Evolutionary conservation across 2,797 vertebrate species (phyloP), one percentile per base, ranked within the genome.

Genomic region (Danio jaintianensis): DNA sequence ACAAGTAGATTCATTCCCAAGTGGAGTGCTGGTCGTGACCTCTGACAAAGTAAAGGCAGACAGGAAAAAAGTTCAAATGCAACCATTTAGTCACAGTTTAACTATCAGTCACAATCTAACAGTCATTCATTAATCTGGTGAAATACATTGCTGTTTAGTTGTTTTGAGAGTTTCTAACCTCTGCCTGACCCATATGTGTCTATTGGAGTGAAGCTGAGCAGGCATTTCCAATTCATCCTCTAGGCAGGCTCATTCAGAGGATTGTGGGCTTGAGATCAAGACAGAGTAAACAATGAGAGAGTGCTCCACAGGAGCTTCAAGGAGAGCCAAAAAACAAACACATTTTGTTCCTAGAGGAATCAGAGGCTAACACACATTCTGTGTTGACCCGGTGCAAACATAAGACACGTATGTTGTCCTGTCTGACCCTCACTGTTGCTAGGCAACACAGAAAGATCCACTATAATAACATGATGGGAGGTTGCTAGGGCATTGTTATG

Each of bases 361-460:
- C 6, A 1, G 48, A 40, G 13, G 47, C 13, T 9, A 43, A 40
- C 67, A 62, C 40, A 71, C 36, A 52, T 45, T 3, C 38, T 55
- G 38, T 79, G 77, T 63, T 79, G 77, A 53, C 58, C 67, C 3
- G 56, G 56, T n/a, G 77, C 58, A 66, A 66, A 83, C 52, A 77
- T 10, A 4, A 76, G 52, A 71, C 82, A 80, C 47, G 12, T 20
- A 20, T 71, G 11, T n/a, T 13, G 18, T 71, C 20, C 59, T 40
- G 67, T 59, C 61, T 83, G 73, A 66, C 73, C 59, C 48, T 38
- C 45, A n/a, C 12, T 70, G 78, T 80, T 83, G 67, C 82, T 77
- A 71, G 59, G 78, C 61, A 80, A 83, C 73, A 76, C 55, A 63
- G 72, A 61, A 38, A 68, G 75, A 36, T 56, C 20, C 50, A 56